These are phyloP conservation scores for Nothoprocta pentlandii DNA, from an alignment of 2,113 vertebrate genomes.

Conservation along the genomic window DNA sequence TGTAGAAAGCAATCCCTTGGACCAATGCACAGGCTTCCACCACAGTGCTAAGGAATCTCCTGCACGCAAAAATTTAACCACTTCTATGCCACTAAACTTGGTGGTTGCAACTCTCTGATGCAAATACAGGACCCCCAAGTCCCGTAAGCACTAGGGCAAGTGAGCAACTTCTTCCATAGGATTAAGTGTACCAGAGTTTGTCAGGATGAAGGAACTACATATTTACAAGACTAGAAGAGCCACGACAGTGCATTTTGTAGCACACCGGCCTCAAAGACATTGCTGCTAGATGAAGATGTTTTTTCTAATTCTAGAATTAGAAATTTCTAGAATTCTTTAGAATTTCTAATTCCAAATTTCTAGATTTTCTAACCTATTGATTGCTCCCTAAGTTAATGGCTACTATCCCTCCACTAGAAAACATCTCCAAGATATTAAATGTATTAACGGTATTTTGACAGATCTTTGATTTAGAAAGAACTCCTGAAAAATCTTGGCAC, in stretches of 20 bases:
- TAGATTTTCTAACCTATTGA: not conserved
- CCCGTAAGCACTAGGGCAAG: fast-evolving
- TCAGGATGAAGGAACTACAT: not conserved
- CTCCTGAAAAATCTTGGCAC: not conserved
- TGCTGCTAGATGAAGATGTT: not conserved
- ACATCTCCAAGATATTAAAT: not conserved
- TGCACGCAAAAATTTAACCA: not conserved
- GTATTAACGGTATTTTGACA: not conserved
- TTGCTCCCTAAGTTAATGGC: not conserved
- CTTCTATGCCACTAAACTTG: not conserved
- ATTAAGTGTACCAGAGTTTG: not conserved
- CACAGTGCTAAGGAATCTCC: not conserved
- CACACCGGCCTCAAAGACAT: not conserved
- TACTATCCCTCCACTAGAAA: not conserved
- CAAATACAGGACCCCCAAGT: fast-evolving
- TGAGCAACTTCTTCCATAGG: not conserved
- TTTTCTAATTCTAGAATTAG: too few species aligned
- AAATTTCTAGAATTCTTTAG: too few species aligned
- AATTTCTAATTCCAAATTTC: too few species aligned
- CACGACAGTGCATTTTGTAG: not conserved
- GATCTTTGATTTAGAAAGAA: not conserved
- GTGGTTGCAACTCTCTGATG: not conserved
- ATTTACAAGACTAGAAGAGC: not conserved
- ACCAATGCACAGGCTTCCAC: not conserved
- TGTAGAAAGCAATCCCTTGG: slow-evolving; percentile 39